Evolutionary conservation across 2,888 invertebrate genomes (phyloP).

Genomic region (Dolichomitus sp.): DNA sequence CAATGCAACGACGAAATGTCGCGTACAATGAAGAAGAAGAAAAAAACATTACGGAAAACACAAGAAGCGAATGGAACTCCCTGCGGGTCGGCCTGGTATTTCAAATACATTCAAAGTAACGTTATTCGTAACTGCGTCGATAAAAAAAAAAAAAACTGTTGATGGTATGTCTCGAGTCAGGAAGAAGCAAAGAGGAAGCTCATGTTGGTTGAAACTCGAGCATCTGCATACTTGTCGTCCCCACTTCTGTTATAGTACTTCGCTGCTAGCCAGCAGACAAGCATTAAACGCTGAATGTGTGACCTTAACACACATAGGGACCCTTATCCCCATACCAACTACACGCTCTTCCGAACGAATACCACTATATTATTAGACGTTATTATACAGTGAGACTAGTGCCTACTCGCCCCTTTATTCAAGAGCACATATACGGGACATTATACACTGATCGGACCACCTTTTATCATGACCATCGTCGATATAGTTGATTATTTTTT

Average conservation of each 20-base stretch:
- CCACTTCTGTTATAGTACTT: conserved; percentile 1
- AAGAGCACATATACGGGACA: not conserved
- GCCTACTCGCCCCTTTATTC: conserved; percentile 8
- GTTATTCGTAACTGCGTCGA: conserved; percentile 76
- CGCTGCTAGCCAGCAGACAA: conserved; percentile 15
- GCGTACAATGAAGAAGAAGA: conserved; percentile 35
- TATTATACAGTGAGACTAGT: conserved; percentile 16
- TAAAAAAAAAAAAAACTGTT: conserved; percentile 57
- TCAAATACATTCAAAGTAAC: conserved; percentile 75
- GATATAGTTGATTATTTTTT: too few relatives aligned
- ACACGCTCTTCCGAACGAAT: conserved; percentile 24
- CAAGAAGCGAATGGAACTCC: conserved; percentile 70
- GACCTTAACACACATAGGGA: conserved; percentile 40
- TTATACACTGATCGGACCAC: too few relatives aligned
- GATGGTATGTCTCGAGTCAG: not conserved
- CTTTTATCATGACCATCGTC: too few relatives aligned
- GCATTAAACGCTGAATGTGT: conserved; percentile 32
- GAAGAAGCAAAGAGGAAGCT: conserved; percentile 9
- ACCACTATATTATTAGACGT: conserved; percentile 37
- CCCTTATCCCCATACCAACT: conserved; percentile 10
- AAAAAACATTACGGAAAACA: conserved; percentile 11
- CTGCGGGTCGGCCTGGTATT: conserved; percentile 74
- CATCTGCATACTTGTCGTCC: conserved; percentile 41
- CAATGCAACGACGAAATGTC: conserved; percentile 42
- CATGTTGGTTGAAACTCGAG: conserved; percentile 35